These are phyloP conservation scores for Acanthornis magna DNA, from an alignment of 2,797 vertebrate genomes.

Conservation along the genomic window DNA sequence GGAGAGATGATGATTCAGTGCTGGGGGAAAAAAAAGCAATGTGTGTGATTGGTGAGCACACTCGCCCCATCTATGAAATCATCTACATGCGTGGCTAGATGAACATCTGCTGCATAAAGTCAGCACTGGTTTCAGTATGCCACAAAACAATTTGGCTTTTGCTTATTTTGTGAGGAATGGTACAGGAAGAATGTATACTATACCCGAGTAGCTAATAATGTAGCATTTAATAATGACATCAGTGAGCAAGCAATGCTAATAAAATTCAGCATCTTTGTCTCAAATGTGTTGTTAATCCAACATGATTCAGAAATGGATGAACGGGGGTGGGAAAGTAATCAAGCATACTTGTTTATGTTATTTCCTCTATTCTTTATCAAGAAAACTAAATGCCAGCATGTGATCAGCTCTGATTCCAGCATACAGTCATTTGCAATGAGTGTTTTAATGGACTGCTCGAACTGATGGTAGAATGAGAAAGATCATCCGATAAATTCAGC, in stretches of 20 bases:
- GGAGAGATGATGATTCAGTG: constrained; percentile 64
- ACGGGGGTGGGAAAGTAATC: constrained; percentile 64
- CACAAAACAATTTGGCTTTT: constrained; percentile 54
- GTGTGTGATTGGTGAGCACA: constrained; percentile 49
- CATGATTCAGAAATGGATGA: constrained; percentile 67
- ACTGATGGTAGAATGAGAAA: constrained; percentile 24
- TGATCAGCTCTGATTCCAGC: constrained; percentile 54
- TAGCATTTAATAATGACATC: constrained; percentile 62
- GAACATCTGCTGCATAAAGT: constrained; percentile 69
- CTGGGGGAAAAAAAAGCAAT: background rate
- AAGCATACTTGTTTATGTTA: constrained; percentile 64
- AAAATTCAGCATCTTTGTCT: constrained; percentile 62
- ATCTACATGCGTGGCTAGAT: constrained; percentile 63
- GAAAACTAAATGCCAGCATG: constrained; percentile 60
- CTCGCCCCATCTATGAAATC: constrained; percentile 65
- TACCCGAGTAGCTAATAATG: constrained; percentile 52
- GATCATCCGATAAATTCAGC: background rate
- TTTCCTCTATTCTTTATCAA: constrained; percentile 66
- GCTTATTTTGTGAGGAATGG: constrained; percentile 37
- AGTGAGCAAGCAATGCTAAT: constrained; percentile 63
- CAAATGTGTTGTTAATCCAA: constrained; percentile 66
- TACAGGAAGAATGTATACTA: constrained; percentile 33
- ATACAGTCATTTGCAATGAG: background rate
- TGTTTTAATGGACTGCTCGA: background rate
- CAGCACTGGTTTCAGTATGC: constrained; percentile 47